These are phyloP conservation scores for Pithys albifrons DNA, from an alignment of 2,113 vertebrate species.

Conservation along the genomic window DNA sequence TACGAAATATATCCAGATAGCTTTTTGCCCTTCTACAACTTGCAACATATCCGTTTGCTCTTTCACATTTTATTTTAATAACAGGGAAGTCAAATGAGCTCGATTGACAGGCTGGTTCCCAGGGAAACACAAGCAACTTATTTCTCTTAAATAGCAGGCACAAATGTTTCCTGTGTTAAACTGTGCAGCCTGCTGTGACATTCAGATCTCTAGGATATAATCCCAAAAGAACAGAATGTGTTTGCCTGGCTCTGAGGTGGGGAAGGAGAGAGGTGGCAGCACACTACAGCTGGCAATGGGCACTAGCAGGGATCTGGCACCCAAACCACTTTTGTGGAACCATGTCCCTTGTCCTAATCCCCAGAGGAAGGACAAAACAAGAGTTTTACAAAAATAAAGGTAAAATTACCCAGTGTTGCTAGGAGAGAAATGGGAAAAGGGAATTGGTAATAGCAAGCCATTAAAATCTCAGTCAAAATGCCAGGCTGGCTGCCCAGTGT, in stretches of 20 bases:
- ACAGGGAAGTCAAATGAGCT: neutral
- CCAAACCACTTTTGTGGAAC: neutral
- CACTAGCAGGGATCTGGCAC: neutral
- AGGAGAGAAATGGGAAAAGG: neutral
- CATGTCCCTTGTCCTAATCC: neutral
- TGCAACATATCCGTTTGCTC: neutral
- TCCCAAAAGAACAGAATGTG: neutral
- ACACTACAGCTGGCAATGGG: neutral
- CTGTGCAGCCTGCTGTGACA: slow-evolving; percentile 38
- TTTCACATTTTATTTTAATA: slow-evolving; percentile 41
- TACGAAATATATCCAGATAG: neutral
- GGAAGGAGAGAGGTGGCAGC: slow-evolving; percentile 2
- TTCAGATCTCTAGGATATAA: slow-evolving; percentile 14
- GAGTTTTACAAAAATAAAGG: neutral
- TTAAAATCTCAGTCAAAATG: neutral
- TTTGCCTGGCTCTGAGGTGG: neutral
- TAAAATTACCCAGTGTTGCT: neutral
- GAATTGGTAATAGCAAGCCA: neutral
- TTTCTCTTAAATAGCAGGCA: slow-evolving; percentile 51
- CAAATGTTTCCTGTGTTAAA: slow-evolving; percentile 37
- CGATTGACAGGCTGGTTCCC: slow-evolving; percentile 39
- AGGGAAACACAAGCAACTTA: slow-evolving; percentile 60
- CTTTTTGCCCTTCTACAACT: neutral
- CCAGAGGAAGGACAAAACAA: neutral
- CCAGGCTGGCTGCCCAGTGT: neutral